phyloP scores from a whole-genome alignment of 2,113 vertebrate genomes.

The Catharus fuscescens region DNA sequence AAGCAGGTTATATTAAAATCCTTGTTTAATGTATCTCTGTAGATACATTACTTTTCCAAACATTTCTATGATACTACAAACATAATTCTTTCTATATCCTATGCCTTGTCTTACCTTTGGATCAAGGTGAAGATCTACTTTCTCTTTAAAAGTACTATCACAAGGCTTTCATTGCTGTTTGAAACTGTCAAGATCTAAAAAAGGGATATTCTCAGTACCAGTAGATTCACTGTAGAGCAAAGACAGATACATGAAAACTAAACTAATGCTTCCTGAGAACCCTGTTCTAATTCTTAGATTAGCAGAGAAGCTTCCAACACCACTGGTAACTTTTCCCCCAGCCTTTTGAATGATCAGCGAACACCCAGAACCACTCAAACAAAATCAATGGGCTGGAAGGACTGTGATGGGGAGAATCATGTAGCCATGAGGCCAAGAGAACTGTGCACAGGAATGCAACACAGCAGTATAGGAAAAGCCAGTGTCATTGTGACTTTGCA shows the following conservation, averaged over 20 bases:
- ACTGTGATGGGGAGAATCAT: background rate
- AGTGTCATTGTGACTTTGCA: background rate
- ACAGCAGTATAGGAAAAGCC: background rate
- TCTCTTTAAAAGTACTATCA: background rate
- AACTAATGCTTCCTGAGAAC: background rate
- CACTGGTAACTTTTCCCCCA: background rate
- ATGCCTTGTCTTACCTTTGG: background rate
- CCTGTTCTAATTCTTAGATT: background rate
- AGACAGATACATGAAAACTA: background rate
- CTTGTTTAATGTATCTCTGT: background rate
- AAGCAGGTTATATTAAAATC: background rate
- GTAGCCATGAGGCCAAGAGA: background rate
- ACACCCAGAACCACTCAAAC: background rate
- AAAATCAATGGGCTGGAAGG: background rate
- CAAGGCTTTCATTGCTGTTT: background rate
- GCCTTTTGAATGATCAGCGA: background rate
- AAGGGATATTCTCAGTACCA: background rate
- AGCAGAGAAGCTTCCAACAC: background rate
- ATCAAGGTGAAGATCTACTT: background rate
- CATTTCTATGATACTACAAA: background rate
- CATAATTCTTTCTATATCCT: background rate
- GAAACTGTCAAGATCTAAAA: background rate
- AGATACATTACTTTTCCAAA: background rate
- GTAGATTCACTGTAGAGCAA: background rate
- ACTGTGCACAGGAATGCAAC: accelerated